Base-by-base conservation (phyloP, 2,797 vertebrate species). In the Kryptopterus vitreolus region DNA sequence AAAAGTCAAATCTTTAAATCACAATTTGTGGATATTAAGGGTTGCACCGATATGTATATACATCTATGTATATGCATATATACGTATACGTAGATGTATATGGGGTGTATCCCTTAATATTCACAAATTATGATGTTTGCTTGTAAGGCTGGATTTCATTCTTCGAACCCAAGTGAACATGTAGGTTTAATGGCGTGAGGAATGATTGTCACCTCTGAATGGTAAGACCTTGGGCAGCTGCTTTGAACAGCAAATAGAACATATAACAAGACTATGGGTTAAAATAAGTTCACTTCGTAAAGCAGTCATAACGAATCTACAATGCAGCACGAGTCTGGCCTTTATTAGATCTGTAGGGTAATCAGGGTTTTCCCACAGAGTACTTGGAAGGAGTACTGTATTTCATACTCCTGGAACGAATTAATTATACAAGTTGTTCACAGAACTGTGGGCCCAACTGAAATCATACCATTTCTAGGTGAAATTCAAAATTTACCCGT, bases 121-220 rank as follows among this genome's bases (percentile, higher is more conserved):
- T 46, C 7, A 62, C 24, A 61, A 71, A 52, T 61, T 38, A 65
- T 59, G 66, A 33, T 22, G 57, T 79, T 80, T 58, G 2, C 38
- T 76, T 59, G 20, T 62, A 61, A 76, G 58, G 57, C 57, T 48
- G 20, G 38, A 22, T 48, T 10, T 1, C 16, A 24, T 50, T 46
- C 31, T 57, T 7, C 13, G 12, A 61, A 0, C 8, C 43, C 43
- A 31, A 35, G n/a, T 31, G 16, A 71, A 76, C 18, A 35, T 52
- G 62, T 33, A 10, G 20, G 33, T 66, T n/a, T 18, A 72, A 57
- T 65, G 59, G 35, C 72, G 78, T 38, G 55, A 73, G 22, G 58
- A 73, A 78, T 73, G 81, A 82, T 82, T 82, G 81, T 82, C 81
- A 78, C 69, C 81, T 82, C 71, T 53, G 70, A 57, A 78, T 61